Evolutionary conservation across 2,797 vertebrate species (phyloP).

Genomic region (Apogon hyalosoma): DNA sequence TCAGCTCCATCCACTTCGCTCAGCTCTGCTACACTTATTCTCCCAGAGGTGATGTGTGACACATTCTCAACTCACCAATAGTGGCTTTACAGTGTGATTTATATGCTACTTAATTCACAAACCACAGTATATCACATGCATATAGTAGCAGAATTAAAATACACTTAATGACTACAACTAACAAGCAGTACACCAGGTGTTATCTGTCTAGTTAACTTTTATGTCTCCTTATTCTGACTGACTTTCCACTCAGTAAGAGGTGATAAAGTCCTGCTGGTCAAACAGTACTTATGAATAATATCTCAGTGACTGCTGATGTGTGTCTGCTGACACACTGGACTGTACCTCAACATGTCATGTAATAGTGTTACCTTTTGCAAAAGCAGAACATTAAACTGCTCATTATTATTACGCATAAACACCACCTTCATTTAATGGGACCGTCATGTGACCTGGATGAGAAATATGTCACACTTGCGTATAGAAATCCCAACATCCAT

Average conservation of each 20-base stretch:
- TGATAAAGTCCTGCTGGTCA: conserved; percentile 84
- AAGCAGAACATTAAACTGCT: conserved; percentile 17
- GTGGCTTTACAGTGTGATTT: conserved; percentile 67
- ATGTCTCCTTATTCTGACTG: conserved; percentile 8
- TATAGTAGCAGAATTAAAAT: conserved; percentile 17
- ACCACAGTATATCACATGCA: conserved; percentile 10
- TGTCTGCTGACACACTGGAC: conserved; percentile 31
- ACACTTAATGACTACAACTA: conserved; percentile 13
- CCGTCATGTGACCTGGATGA: conserved; percentile 47
- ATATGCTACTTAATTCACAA: conserved; percentile 52
- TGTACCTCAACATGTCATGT: conserved; percentile 34
- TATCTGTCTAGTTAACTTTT: background rate
- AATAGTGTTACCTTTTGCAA: background rate
- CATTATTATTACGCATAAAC: conserved; percentile 16
- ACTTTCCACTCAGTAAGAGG: conserved; percentile 63
- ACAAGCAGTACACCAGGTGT: conserved; percentile 1
- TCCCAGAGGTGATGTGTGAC: conserved; percentile 78
- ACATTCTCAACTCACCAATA: conserved; percentile 80
- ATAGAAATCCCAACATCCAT: conserved; percentile 79
- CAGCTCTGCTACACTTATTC: conserved; percentile 73
- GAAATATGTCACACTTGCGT: conserved; percentile 81
- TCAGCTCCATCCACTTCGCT: conserved; percentile 81
- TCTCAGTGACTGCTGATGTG: conserved; percentile 68
- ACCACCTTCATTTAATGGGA: conserved; percentile 29
- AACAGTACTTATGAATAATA: conserved; percentile 82